phyloP scores from a whole-genome alignment of 2,888 invertebrate genomes.

The Drosophila mercatorum region DNA sequence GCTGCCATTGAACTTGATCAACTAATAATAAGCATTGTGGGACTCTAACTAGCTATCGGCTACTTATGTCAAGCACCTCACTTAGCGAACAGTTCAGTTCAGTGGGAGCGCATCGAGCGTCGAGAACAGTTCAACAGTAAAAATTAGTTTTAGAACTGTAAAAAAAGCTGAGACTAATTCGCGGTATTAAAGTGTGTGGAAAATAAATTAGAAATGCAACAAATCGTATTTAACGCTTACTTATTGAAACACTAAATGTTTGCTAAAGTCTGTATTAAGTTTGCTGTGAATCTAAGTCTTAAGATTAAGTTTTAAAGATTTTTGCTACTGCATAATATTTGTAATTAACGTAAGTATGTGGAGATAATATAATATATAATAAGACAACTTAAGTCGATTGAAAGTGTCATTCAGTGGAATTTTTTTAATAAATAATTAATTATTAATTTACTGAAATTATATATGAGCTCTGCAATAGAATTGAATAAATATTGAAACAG shows the following conservation, averaged over 20 bases:
- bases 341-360: neutral
- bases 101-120: constrained; percentile 44
- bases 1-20: constrained; percentile 38
- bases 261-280: neutral
- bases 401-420: neutral
- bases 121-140: constrained; percentile 30
- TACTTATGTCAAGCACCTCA: constrained; percentile 36
- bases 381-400: neutral
- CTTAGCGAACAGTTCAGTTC: constrained; percentile 27
- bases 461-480: too few species aligned
- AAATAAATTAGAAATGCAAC: neutral
- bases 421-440: neutral
- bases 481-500: too few species aligned
- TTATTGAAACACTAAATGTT: too few species aligned
- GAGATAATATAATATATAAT: too few species aligned
- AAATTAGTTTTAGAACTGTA: neutral
- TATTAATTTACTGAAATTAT: too few species aligned
- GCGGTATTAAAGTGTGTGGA: neutral
- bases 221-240: neutral
- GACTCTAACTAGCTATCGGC: constrained; percentile 81
- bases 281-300: neutral
- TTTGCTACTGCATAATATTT: neutral
- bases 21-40: constrained; percentile 72
- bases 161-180: neutral
- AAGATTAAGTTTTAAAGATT: neutral